Percentiles rank a stretch among this genome's conserved stretches.
phyloP scores from a whole-genome alignment of 2,888 invertebrate species.

The Pogonocherus hispidulus region DNA sequence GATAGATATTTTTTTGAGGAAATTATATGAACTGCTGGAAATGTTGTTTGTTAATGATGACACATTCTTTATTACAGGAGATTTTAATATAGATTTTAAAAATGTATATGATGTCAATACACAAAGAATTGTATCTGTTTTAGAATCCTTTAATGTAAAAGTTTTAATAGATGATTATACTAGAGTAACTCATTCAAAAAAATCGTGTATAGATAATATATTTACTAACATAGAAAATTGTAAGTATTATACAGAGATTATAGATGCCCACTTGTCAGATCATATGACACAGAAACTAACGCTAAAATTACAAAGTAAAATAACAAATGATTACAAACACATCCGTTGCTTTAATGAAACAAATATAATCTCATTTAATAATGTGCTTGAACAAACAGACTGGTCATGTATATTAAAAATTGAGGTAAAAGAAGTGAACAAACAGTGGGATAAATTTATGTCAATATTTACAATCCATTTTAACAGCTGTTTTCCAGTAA shows the following conservation, averaged over 20 bases:
- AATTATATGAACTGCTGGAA: neutral
- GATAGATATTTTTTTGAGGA: neutral
- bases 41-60: neutral
- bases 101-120: too few species aligned
- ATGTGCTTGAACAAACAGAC: neutral
- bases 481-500: neutral
- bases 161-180: neutral
- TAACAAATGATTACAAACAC: neutral
- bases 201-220: too few species aligned
- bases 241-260: too few species aligned
- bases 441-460: neutral
- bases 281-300: too few species aligned
- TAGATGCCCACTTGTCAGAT: too few species aligned
- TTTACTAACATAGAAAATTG: too few species aligned
- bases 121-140: neutral
- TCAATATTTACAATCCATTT: neutral
- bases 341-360: neutral
- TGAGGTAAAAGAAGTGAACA: neutral
- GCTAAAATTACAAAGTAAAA: neutral
- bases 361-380: too few species aligned
- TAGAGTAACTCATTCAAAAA: too few species aligned
- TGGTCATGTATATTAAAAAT: neutral
- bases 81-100: too few species aligned
- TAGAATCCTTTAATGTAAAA: neutral
- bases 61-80: neutral